A percentile compares a stretch with the other conserved stretches of the same genome.
Evolutionary conservation across 2,797 vertebrate genomes (phyloP).

Genomic region (Mus spretus): DNA sequence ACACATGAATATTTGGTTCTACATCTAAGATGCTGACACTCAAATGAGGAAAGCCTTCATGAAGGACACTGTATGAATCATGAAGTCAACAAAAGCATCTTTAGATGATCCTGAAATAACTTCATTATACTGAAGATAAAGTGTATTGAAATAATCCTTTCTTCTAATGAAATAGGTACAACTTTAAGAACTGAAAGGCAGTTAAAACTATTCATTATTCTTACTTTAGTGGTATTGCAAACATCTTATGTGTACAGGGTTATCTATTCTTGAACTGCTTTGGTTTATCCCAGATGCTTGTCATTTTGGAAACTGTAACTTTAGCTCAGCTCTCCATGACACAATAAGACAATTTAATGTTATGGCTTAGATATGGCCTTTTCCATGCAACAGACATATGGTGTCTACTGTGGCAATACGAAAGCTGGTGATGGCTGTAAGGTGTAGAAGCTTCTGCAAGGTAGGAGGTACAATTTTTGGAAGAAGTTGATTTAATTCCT

Average conservation of each 20-base stretch:
- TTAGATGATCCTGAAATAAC: slow-evolving; percentile 67
- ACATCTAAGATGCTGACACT: slow-evolving; percentile 15
- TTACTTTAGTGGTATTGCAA: not conserved
- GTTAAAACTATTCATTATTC: slow-evolving; percentile 13
- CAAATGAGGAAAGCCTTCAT: slow-evolving; percentile 75
- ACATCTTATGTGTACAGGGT: not conserved
- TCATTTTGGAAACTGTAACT: not conserved
- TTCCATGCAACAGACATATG: not conserved
- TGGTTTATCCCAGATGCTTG: not conserved
- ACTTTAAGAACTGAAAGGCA: slow-evolving; percentile 60
- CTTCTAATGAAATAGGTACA: slow-evolving; percentile 81
- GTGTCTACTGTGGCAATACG: not conserved
- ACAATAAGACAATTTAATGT: not conserved
- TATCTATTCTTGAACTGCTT: not conserved
- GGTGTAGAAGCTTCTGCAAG: not conserved
- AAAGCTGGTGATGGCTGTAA: not conserved
- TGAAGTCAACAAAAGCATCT: slow-evolving; percentile 78
- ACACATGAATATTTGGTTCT: not conserved
- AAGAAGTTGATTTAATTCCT: not conserved
- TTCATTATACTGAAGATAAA: slow-evolving; percentile 81
- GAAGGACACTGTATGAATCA: slow-evolving; percentile 24
- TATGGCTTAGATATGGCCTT: too few species aligned
- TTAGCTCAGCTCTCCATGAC: too few species aligned
- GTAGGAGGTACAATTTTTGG: accelerated
- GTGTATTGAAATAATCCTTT: slow-evolving; percentile 75